A percentile compares a stretch with the other conserved stretches of the same genome.
phyloP scores from a whole-genome alignment of 2,113 vertebrate genomes.

The Hemichromis elongatus region DNA sequence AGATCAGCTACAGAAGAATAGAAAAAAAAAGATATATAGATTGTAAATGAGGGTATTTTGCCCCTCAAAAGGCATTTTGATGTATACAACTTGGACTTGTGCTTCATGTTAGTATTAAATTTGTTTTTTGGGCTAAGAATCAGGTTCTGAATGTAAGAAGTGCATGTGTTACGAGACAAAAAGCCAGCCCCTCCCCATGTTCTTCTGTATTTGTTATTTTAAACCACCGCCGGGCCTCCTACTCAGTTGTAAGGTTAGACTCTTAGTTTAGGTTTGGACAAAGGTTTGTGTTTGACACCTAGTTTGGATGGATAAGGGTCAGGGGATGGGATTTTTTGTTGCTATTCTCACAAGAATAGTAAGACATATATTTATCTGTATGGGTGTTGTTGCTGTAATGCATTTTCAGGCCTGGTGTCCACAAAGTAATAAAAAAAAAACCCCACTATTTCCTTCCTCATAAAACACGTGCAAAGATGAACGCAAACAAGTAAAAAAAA shows the following conservation, averaged over 20 bases:
- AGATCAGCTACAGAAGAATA: not conserved
- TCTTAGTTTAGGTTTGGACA: not conserved
- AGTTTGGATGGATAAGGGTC: not conserved
- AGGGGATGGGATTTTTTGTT: not conserved
- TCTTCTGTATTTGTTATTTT: not conserved
- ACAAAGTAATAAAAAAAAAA: not conserved
- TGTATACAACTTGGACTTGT: not conserved
- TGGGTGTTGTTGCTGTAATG: not conserved
- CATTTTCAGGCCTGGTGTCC: not conserved
- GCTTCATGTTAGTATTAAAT: not conserved
- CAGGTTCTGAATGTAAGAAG: not conserved
- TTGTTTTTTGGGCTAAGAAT: not conserved
- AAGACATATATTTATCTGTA: not conserved
- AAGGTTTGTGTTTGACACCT: not conserved
- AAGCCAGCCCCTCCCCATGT: not conserved
- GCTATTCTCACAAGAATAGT: not conserved
- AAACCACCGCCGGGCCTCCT: not conserved
- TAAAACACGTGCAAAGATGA: not conserved
- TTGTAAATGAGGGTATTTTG: not conserved
- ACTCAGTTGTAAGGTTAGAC: not conserved
- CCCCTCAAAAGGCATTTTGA: not conserved
- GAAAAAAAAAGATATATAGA: not conserved
- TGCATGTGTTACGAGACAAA: not conserved
- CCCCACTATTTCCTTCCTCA: not conserved
- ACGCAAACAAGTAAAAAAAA: not conserved